Percentiles rank a stretch among this genome's conserved stretches.
Evolutionary conservation across 1,140 invertebrate genomes (phyloP).

Genomic region (Adoxophyes honmai): DNA sequence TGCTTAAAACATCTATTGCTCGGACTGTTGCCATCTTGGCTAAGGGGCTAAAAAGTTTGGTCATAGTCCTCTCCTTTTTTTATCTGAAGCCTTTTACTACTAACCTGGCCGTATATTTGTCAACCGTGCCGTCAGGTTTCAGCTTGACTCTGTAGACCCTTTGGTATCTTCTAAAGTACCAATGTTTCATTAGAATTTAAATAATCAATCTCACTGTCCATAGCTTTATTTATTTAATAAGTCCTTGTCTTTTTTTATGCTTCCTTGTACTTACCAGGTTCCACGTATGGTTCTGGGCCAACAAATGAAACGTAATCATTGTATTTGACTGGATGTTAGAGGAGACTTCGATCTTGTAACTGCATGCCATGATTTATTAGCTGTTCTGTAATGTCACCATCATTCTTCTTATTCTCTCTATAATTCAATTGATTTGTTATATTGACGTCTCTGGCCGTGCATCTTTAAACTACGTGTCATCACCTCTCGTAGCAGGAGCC

Average conservation of each 20-base stretch:
- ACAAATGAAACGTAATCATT: background rate
- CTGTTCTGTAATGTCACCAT: background rate
- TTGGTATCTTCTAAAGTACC: background rate
- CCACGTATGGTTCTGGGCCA: background rate
- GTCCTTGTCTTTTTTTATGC: background rate
- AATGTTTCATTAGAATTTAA: background rate
- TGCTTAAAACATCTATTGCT: conserved; percentile 30
- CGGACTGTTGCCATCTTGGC: conserved; percentile 34
- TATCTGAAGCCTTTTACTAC: no score
- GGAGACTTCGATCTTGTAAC: no score
- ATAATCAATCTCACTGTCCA: no score
- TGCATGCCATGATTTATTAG: background rate
- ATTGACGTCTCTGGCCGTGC: background rate
- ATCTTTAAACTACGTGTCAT: background rate
- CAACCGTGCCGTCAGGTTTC: no score
- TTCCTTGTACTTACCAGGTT: background rate
- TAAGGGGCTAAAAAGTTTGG: conserved; percentile 33
- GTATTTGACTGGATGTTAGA: background rate
- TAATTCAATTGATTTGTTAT: background rate
- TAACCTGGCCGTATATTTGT: no score
- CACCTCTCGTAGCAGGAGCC: background rate
- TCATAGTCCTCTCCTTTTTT: no score
- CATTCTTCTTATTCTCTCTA: background rate
- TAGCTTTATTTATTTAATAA: background rate
- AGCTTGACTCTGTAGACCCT: no score